phyloP scores from a whole-genome alignment of 1,140 invertebrate species.

The Lordiphosa clarofinis region DNA sequence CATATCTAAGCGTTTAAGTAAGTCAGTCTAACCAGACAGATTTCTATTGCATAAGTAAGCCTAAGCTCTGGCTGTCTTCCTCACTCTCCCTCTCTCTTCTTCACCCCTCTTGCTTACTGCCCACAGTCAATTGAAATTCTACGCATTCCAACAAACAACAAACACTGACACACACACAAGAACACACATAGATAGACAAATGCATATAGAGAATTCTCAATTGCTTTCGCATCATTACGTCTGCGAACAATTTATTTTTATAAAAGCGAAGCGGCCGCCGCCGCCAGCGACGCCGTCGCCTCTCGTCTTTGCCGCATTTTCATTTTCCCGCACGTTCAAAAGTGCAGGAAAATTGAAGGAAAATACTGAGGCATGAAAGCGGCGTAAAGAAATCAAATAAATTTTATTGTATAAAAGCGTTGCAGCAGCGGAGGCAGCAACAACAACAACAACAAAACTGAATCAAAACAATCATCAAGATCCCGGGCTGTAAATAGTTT shows the following conservation, averaged over 20 bases:
- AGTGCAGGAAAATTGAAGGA: constrained; percentile 72
- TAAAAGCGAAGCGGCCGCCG: constrained; percentile 65
- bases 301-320: constrained; percentile 24
- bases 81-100: constrained; percentile 1
- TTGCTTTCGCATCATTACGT: constrained; percentile 77
- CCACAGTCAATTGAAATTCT: constrained; percentile 76
- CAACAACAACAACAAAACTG: constrained; percentile 19
- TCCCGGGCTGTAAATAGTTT: constrained; percentile 71
- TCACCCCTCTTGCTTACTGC: constrained; percentile 14
- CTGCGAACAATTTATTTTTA: constrained; percentile 77
- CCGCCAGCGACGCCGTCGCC: constrained; percentile 17
- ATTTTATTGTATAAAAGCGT: constrained; percentile 73
- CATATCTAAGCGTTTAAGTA: too few relatives aligned
- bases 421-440: constrained; percentile 33
- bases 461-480: constrained; percentile 64
- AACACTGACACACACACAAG: constrained; percentile 23
- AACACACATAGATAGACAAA: constrained; percentile 40
- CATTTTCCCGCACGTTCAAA: constrained; percentile 56
- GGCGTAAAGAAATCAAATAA: constrained; percentile 74
- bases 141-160: constrained; percentile 75
- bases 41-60: constrained; percentile 18
- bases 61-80: constrained; percentile 8
- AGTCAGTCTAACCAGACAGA: background rate
- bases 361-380: constrained; percentile 75
- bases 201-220: constrained; percentile 76